Evolutionary conservation across 2,797 vertebrate genomes (phyloP).

Genomic region (Glossophaga mutica): DNA sequence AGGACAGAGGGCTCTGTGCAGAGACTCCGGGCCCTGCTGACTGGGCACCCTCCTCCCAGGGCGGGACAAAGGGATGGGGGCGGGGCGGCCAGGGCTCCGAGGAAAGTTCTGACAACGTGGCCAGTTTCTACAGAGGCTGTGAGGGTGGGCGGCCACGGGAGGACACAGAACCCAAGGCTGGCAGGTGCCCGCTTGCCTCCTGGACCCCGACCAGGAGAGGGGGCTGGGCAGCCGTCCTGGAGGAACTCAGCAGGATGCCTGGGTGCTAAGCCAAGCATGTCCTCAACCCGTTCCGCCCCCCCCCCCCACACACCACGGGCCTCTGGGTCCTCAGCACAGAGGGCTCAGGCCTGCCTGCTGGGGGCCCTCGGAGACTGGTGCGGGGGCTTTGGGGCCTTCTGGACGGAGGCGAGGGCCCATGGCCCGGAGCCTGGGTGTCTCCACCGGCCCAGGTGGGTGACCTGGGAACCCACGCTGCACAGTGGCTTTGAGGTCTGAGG

Average conservation of each 20-base stretch:
- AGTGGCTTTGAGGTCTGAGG: neutral
- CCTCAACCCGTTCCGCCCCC: too few relatives aligned
- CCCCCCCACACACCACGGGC: too few relatives aligned
- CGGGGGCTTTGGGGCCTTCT: neutral
- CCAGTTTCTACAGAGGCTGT: neutral
- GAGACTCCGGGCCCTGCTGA: slow-evolving; percentile 12
- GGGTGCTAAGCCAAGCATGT: neutral
- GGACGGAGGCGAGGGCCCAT: rapidly evolving
- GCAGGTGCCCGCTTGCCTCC: rapidly evolving
- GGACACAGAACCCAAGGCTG: rapidly evolving
- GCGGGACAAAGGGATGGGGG: neutral
- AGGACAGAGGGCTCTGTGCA: neutral
- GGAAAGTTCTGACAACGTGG: neutral
- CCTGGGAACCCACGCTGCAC: rapidly evolving
- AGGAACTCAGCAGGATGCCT: neutral
- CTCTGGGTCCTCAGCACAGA: neutral
- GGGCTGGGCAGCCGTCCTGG: neutral
- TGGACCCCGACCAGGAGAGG: too few relatives aligned
- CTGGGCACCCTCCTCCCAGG: neutral
- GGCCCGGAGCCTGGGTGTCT: neutral
- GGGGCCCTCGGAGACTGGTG: neutral
- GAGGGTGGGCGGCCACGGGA: neutral
- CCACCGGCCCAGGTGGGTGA: neutral
- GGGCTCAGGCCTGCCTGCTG: rapidly evolving
- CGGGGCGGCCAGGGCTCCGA: neutral